These are phyloP conservation scores for Serinus canaria DNA, from an alignment of 2,113 vertebrate species.

Conservation along the genomic window DNA sequence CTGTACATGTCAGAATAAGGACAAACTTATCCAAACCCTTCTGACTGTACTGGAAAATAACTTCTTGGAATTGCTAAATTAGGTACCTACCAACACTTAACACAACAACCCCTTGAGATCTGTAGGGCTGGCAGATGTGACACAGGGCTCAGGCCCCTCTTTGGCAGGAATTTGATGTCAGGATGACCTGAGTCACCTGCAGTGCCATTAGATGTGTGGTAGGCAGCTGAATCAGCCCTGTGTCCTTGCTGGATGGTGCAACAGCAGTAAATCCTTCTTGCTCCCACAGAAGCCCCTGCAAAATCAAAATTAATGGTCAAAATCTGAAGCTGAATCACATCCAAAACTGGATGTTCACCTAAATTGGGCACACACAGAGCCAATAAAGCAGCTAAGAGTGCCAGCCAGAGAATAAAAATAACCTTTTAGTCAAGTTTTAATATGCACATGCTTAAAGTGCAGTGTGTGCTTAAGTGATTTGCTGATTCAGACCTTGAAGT, in stretches of 20 bases:
- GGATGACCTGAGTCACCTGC: background rate
- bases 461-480: slow-evolving; percentile 3
- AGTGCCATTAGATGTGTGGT: no score
- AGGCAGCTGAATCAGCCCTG: background rate
- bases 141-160: background rate
- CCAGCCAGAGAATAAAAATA: background rate
- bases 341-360: background rate
- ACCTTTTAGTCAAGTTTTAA: background rate
- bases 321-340: background rate
- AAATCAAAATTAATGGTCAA: background rate
- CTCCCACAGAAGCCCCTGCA: background rate
- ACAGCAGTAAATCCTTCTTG: background rate
- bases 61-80: background rate
- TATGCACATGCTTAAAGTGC: background rate
- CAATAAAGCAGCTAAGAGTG: background rate
- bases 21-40: background rate
- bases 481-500: slow-evolving; percentile 42
- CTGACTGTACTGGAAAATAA: background rate
- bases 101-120: background rate
- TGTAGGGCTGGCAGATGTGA: background rate
- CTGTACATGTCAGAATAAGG: background rate
- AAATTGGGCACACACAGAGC: background rate
- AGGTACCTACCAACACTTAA: background rate
- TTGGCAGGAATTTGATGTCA: background rate
- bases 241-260: accelerated